Evolutionary conservation across 2,113 vertebrate genomes (phyloP).

Genomic region (Nipponia nippon): DNA sequence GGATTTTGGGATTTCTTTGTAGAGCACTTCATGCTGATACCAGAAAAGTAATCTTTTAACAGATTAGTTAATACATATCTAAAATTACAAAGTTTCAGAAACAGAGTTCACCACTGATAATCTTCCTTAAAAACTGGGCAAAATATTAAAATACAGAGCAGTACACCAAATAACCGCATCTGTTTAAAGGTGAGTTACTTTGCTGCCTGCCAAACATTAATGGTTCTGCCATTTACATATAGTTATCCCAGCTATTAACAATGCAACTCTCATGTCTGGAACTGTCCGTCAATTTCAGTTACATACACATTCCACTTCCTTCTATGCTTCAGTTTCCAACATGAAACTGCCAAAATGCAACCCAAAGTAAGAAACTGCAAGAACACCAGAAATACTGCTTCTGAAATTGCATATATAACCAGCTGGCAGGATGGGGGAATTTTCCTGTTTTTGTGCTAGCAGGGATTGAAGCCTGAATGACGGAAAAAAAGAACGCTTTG

Average conservation of each 20-base stretch:
- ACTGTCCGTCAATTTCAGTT: not conserved
- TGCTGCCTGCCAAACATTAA: not conserved
- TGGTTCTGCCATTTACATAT: rapidly evolving
- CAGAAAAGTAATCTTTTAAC: not conserved
- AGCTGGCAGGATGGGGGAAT: not conserved
- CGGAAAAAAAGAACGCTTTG: rapidly evolving
- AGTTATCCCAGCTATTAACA: not conserved
- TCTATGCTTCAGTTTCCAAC: not conserved
- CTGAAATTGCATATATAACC: not conserved
- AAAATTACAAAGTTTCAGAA: not conserved
- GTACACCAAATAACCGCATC: not conserved
- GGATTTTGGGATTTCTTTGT: not conserved
- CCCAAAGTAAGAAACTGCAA: not conserved
- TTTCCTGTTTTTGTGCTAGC: not conserved
- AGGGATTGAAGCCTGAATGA: rapidly evolving
- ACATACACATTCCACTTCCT: not conserved
- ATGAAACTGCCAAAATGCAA: not conserved
- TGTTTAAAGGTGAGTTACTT: not conserved
- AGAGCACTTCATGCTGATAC: not conserved
- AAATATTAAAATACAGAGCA: not conserved
- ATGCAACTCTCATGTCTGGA: rapidly evolving
- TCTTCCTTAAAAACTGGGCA: rapidly evolving
- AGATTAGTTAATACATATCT: not conserved
- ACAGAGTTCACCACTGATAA: not conserved
- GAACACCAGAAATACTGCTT: not conserved